Conservation (phyloP, 2,797 vertebrate genomes). For the Leptatherina wallacei region DNA sequence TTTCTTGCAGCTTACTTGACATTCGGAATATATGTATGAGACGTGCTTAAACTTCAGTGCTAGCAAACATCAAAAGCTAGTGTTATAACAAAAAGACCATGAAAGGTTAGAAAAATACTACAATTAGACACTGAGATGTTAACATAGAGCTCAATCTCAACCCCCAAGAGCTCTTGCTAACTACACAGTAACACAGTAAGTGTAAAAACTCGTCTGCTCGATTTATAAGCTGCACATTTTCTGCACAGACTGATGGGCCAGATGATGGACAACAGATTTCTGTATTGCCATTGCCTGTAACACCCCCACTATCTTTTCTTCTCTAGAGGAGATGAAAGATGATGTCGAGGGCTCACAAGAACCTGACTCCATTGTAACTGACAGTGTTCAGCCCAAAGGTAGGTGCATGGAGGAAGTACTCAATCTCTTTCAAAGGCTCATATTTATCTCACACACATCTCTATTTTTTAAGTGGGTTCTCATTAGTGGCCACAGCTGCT, state of each 20-base stretch:
- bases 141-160: not conserved
- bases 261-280: constrained; percentile 18
- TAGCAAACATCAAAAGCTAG: constrained; percentile 12
- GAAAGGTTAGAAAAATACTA: constrained; percentile 3
- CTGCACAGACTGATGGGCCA: constrained; percentile 18
- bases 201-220: constrained; percentile 27
- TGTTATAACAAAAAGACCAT: not conserved
- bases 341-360: constrained; percentile 68
- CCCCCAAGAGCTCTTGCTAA: constrained; percentile 4
- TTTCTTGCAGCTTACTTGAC: not conserved
- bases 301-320: constrained; percentile 19
- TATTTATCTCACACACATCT: constrained; percentile 48
- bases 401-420: constrained; percentile 50
- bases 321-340: constrained; percentile 72
- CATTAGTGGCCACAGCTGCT: constrained; percentile 74
- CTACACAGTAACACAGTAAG: not conserved
- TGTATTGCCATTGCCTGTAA: constrained; percentile 43
- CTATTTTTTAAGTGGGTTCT: constrained; percentile 65
- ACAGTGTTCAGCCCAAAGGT: constrained; percentile 85
- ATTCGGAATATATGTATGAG: not conserved
- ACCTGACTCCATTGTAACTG: constrained; percentile 69
- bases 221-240: constrained; percentile 28
- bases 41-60: constrained; percentile 11
- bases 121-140: constrained; percentile 16
- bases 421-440: not conserved